Percentiles rank a stretch among this genome's conserved stretches.
Evolutionary conservation across 2,797 vertebrate genomes (phyloP).

Genomic region (Myotis findleyi): DNA sequence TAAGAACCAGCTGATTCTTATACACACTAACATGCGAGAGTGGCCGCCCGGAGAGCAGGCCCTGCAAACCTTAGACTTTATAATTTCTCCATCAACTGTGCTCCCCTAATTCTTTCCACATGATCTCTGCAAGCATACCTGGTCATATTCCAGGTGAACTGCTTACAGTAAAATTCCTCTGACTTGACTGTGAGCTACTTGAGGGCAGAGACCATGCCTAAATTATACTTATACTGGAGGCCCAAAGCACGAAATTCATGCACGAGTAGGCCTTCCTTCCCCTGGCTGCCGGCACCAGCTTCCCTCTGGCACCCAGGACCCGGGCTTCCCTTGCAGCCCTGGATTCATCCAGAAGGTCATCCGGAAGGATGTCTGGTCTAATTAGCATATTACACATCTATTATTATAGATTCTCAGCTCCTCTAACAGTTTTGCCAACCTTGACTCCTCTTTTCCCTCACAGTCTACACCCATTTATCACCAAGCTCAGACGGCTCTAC

Average conservation of each 20-base stretch:
- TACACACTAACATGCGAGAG: not conserved
- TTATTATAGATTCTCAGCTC: not conserved
- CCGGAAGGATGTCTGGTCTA: too few relatives aligned
- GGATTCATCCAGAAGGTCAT: too few relatives aligned
- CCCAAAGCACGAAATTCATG: accelerated
- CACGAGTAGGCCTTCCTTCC: too few relatives aligned
- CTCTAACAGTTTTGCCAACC: not conserved
- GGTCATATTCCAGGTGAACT: not conserved
- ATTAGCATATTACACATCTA: too few relatives aligned
- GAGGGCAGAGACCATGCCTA: not conserved
- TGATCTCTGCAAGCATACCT: not conserved
- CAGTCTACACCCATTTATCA: not conserved
- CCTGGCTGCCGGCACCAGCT: too few relatives aligned
- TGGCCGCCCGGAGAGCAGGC: not conserved
- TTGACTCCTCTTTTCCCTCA: not conserved
- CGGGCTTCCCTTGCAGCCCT: too few relatives aligned
- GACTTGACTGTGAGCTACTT: not conserved
- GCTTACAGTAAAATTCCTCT: not conserved
- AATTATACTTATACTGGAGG: not conserved
- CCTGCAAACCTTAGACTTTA: not conserved
- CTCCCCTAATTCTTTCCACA: not conserved
- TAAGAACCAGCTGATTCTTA: not conserved
- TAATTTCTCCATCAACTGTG: not conserved
- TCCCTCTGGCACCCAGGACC: too few relatives aligned
- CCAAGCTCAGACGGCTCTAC: not conserved